phyloP scores from a whole-genome alignment of 2,797 vertebrate genomes.

The Sebastes kiyomatsui region DNA sequence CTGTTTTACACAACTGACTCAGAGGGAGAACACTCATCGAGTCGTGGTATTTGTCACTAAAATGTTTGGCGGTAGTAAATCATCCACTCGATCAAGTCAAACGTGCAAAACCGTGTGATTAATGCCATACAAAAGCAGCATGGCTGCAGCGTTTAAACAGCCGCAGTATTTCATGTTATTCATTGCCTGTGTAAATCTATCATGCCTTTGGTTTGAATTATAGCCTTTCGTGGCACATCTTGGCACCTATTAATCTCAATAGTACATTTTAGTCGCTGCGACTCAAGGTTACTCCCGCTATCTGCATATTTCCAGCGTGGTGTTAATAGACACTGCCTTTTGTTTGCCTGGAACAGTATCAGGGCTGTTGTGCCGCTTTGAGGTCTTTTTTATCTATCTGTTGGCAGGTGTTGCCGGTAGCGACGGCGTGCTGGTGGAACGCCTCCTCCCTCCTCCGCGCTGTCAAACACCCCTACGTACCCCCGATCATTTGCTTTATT shows the following conservation, averaged over 20 bases:
- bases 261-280: conserved; percentile 47
- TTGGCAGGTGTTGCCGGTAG: conserved; percentile 77
- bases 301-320: conserved; percentile 71
- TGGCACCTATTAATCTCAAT: conserved; percentile 74
- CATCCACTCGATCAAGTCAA: conserved; percentile 43
- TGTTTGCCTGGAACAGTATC: conserved; percentile 69
- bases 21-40: not conserved
- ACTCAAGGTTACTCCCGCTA: conserved; percentile 69
- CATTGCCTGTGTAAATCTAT: conserved; percentile 62
- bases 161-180: conserved; percentile 48
- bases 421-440: conserved; percentile 34
- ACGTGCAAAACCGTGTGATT: conserved; percentile 43
- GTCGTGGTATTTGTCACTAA: conserved; percentile 23
- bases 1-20: conserved; percentile 28
- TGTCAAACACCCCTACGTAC: conserved; percentile 47
- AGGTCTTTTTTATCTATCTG: conserved; percentile 73
- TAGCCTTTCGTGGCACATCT: conserved; percentile 65
- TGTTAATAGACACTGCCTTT: conserved; percentile 67
- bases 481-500: conserved; percentile 52
- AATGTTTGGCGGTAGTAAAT: conserved; percentile 53
- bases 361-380: conserved; percentile 55
- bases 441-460: conserved; percentile 46
- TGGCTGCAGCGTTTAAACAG: conserved; percentile 40
- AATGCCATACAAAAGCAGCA: conserved; percentile 22
- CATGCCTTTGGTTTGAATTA: conserved; percentile 72